Evolutionary conservation across 2,797 vertebrate species (phyloP).

Genomic region (Micrastur ruficollis): DNA sequence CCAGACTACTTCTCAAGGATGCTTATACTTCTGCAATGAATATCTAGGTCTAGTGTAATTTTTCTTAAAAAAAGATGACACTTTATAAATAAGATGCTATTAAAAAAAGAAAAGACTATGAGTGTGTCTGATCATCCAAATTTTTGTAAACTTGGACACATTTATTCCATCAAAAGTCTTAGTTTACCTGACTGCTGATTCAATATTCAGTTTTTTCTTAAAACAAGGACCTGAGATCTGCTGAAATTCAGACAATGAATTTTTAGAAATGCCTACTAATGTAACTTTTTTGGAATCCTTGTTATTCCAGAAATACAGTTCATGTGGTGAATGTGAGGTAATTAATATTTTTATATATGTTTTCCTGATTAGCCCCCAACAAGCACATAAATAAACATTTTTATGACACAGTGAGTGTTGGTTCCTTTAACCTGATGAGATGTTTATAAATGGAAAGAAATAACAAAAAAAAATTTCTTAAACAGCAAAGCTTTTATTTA

Average conservation of each 20-base stretch:
- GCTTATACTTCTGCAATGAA: neutral
- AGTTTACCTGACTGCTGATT: neutral
- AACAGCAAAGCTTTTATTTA: neutral
- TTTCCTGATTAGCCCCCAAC: neutral
- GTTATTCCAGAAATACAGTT: neutral
- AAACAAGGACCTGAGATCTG: neutral
- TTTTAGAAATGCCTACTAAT: neutral
- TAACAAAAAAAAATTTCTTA: neutral
- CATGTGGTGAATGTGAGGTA: neutral
- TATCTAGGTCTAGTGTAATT: neutral
- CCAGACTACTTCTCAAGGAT: neutral
- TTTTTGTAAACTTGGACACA: neutral
- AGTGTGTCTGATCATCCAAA: neutral
- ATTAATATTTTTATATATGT: neutral
- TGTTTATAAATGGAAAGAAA: neutral
- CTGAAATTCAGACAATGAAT: neutral
- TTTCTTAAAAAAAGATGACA: neutral
- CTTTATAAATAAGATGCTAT: neutral
- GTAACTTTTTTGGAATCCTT: neutral
- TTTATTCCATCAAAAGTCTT: neutral
- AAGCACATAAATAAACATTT: neutral
- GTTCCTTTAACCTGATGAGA: neutral
- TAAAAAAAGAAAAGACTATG: neutral
- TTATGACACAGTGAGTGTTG: neutral
- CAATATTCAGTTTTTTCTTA: neutral